These are phyloP conservation scores for Nesometra sesokonis DNA, from an alignment of 35 echinoderm and acorn worm species.

Conservation along the genomic window DNA sequence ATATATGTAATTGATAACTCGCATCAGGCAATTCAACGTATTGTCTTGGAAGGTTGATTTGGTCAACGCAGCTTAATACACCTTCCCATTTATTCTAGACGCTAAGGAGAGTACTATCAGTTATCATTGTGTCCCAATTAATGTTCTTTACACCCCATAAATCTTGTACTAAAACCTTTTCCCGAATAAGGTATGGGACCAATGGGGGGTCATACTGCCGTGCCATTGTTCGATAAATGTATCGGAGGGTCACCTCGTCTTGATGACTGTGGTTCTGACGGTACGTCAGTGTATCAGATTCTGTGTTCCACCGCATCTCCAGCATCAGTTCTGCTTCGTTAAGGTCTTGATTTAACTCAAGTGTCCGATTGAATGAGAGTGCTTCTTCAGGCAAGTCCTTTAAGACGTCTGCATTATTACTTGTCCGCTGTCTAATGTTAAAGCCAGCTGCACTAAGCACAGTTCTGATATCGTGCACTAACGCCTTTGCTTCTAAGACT, in stretches of 20 bases:
- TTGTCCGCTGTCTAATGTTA: slow-evolving; percentile 16
- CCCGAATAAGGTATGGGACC: background rate
- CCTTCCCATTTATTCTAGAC: too few species aligned
- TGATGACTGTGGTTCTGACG: background rate
- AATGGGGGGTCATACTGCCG: slow-evolving; percentile 7
- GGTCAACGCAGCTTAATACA: too few species aligned
- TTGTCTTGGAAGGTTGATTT: too few species aligned
- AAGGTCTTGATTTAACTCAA: background rate
- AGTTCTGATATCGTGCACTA: background rate
- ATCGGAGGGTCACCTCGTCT: background rate
- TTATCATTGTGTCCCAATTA: background rate
- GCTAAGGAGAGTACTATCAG: too few species aligned
- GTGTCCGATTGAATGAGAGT: background rate
- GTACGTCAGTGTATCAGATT: background rate
- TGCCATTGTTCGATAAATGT: background rate
- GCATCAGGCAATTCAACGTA: too few species aligned
- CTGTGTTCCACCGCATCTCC: background rate
- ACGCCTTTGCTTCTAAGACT: background rate
- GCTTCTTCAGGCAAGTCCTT: slow-evolving; percentile 6
- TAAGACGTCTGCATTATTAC: background rate
- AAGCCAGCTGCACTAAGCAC: background rate
- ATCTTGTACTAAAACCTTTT: slow-evolving; percentile 7
- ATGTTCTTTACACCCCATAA: background rate
- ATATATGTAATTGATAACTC: too few species aligned
- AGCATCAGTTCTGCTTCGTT: slow-evolving; percentile 15